phyloP scores from a whole-genome alignment of 2,113 vertebrate species.

The Chionodraco myersi region DNA sequence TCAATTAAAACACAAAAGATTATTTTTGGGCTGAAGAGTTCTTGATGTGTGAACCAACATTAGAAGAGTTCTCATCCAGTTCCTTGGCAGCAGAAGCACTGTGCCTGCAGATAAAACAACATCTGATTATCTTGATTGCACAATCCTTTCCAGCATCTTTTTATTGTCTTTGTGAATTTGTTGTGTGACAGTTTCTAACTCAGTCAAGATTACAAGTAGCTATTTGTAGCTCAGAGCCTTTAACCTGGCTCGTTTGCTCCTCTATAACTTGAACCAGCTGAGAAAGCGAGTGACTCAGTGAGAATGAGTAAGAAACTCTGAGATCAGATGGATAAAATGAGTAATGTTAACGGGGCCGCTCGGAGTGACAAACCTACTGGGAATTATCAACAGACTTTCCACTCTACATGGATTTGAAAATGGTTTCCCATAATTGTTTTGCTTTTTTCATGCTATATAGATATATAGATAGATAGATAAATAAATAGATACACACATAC shows the following conservation, averaged over 20 bases:
- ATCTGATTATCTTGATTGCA: neutral
- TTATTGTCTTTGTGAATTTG: neutral
- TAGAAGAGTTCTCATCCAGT: no score
- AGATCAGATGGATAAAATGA: neutral
- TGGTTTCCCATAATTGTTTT: neutral
- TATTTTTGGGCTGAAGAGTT: no score
- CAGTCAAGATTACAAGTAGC: neutral
- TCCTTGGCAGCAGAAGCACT: neutral
- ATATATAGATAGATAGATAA: no score
- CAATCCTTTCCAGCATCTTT: neutral
- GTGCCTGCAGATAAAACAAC: neutral
- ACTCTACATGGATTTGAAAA: neutral
- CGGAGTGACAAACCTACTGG: neutral
- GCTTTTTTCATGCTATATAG: neutral
- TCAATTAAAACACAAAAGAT: neutral
- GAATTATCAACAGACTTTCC: neutral
- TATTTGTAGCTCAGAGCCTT: neutral
- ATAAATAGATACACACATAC: no score
- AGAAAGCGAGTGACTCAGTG: slow-evolving; percentile 5
- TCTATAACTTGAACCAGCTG: neutral
- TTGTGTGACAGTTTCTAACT: neutral
- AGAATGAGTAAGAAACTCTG: neutral
- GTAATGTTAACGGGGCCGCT: neutral
- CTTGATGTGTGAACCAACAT: no score
- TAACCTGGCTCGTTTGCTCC: neutral